These are phyloP conservation scores for Cheumatopsyche charites DNA, from an alignment of 1,140 invertebrate species.

Conservation along the genomic window DNA sequence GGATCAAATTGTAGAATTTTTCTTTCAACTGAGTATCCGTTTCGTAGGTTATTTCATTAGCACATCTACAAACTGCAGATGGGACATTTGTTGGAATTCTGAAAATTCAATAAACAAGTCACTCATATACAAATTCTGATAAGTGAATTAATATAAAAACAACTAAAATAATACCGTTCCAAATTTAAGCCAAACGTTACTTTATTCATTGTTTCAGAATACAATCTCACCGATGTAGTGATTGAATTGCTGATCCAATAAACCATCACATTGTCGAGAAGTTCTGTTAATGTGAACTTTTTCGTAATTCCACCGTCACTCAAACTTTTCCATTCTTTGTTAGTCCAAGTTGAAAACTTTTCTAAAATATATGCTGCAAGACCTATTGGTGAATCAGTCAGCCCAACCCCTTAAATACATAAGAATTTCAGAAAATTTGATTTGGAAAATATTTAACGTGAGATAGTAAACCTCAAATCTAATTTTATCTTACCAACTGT, in stretches of 20 bases:
- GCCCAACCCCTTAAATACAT: constrained; percentile 59
- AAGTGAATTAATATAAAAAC: constrained; percentile 22
- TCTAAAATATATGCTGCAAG: constrained; percentile 76
- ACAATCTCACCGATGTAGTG: constrained; percentile 70
- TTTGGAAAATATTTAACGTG: neutral
- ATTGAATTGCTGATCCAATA: constrained; percentile 77
- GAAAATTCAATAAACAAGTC: constrained; percentile 20
- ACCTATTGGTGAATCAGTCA: constrained; percentile 69
- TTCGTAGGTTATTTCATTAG: constrained; percentile 65
- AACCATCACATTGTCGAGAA: constrained; percentile 79
- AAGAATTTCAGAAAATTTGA: neutral
- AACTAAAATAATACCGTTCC: constrained; percentile 52
- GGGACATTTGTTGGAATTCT: constrained; percentile 58
- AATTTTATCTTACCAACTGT: constrained; percentile 72
- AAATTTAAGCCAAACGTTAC: constrained; percentile 51
- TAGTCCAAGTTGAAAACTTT: constrained; percentile 73
- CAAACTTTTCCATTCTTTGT: constrained; percentile 53
- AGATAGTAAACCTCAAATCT: constrained; percentile 24
- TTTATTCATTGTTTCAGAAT: constrained; percentile 64
- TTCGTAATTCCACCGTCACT: constrained; percentile 66
- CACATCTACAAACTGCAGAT: constrained; percentile 62
- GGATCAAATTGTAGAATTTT: constrained; percentile 69
- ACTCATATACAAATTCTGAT: constrained; percentile 3
- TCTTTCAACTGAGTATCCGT: constrained; percentile 65
- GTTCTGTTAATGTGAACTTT: constrained; percentile 65